Percentiles rank a stretch among this genome's conserved stretches.
phyloP scores from a whole-genome alignment of 2,113 vertebrate genomes.

The Salvelinus namaycush region DNA sequence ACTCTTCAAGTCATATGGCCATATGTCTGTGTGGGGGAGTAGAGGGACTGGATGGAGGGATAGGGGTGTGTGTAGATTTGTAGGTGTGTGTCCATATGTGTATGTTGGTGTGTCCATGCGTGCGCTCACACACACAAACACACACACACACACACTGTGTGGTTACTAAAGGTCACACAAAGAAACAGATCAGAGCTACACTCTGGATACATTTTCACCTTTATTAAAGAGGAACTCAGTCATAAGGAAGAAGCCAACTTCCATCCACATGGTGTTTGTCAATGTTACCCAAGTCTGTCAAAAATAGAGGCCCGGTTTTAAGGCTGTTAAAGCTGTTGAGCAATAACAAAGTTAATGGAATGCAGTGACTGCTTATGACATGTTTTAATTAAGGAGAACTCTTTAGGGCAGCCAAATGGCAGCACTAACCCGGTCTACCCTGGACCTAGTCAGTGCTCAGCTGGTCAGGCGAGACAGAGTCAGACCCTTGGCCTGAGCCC shows the following conservation, averaged over 20 bases:
- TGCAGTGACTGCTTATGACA: not conserved
- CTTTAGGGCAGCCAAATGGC: constrained; percentile 18
- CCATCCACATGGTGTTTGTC: not conserved
- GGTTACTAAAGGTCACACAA: not conserved
- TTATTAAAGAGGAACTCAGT: no score
- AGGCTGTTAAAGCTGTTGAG: not conserved
- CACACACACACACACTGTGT: not conserved
- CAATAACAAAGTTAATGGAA: not conserved
- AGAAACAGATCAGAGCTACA: not conserved
- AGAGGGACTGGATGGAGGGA: no score
- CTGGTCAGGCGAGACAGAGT: constrained; percentile 8
- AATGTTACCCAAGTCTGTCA: not conserved
- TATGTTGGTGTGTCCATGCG: not conserved
- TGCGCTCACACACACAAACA: not conserved
- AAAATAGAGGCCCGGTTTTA: not conserved
- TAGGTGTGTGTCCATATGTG: not conserved
- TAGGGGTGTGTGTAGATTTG: not conserved
- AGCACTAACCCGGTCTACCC: not conserved
- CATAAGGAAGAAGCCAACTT: not conserved
- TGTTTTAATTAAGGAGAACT: constrained; percentile 17
- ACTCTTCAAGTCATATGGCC: not conserved
- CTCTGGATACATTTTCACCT: not conserved
- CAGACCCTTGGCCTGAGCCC: not conserved
- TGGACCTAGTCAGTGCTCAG: constrained; percentile 1
- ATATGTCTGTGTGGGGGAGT: not conserved